Conservation (phyloP, 2,797 vertebrate species). For the Helostoma temminkii region DNA sequence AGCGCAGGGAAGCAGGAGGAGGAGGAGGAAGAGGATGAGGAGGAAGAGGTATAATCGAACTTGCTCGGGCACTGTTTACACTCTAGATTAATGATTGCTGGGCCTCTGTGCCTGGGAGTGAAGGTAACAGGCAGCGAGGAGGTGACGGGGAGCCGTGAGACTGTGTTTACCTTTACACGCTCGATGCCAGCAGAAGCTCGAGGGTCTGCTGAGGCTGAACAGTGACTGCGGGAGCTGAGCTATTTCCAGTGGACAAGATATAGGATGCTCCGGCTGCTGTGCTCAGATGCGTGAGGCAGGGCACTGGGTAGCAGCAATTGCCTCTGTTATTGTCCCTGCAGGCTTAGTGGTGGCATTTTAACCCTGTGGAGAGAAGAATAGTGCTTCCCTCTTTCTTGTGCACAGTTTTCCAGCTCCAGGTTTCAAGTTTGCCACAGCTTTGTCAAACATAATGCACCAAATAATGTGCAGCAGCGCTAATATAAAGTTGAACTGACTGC, state of each 20-base stretch:
- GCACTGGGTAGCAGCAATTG: constrained; percentile 30
- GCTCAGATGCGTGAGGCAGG: constrained; percentile 44
- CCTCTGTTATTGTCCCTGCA: constrained; percentile 55
- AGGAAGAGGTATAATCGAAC: background rate
- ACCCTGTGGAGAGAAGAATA: constrained; percentile 46
- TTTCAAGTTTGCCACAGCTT: constrained; percentile 17
- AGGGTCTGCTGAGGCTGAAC: constrained; percentile 33
- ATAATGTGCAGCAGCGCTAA: constrained; percentile 14
- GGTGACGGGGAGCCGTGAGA: constrained; percentile 24
- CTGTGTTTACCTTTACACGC: constrained; percentile 59
- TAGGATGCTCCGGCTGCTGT: constrained; percentile 33
- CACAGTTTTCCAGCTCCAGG: no score
- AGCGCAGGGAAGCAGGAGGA: constrained; percentile 1
- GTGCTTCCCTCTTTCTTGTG: background rate
- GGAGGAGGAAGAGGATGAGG: constrained; percentile 2
- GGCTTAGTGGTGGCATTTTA: constrained; percentile 55
- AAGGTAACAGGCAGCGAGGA: constrained; percentile 12
- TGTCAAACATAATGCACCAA: constrained; percentile 10
- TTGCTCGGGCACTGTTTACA: constrained; percentile 26
- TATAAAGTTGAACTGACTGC: constrained; percentile 11
- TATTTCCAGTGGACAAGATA: constrained; percentile 62
- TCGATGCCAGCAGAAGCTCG: background rate
- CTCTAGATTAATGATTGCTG: constrained; percentile 63
- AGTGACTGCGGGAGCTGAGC: background rate
- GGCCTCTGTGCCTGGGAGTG: constrained; percentile 33